A percentile compares a stretch with the other conserved stretches of the same genome.
These are phyloP conservation scores for Gnathochromis pfefferi DNA, from an alignment of 2,113 vertebrate species.

Conservation along the genomic window DNA sequence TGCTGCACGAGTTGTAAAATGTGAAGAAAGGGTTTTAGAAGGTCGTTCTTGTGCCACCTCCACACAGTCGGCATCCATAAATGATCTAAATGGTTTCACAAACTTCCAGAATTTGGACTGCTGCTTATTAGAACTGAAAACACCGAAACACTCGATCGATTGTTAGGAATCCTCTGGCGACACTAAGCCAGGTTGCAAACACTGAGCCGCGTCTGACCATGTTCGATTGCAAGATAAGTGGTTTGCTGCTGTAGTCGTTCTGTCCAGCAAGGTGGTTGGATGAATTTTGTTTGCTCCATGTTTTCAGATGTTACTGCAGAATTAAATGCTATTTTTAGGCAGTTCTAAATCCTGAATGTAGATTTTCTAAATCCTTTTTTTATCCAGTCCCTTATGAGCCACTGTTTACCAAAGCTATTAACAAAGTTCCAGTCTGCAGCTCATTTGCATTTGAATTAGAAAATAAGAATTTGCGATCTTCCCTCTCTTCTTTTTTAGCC, in stretches of 20 bases:
- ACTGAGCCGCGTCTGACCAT: neutral
- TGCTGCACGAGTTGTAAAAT: neutral
- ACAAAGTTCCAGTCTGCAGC: neutral
- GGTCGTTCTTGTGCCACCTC: neutral
- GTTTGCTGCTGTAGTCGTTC: neutral
- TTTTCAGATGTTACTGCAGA: neutral
- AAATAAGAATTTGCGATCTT: neutral
- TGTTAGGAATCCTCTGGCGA: neutral
- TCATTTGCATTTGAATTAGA: neutral
- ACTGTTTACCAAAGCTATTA: neutral
- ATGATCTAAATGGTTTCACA: neutral
- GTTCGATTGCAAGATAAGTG: neutral
- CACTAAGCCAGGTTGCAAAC: neutral
- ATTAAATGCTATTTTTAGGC: neutral
- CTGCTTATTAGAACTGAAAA: neutral
- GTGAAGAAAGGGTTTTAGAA: neutral
- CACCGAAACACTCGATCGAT: neutral
- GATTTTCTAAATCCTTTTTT: neutral
- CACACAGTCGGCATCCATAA: neutral
- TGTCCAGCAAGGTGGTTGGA: neutral
- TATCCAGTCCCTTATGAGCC: neutral
- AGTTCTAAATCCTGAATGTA: neutral
- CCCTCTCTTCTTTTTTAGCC: conserved; percentile 23
- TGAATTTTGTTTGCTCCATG: neutral
- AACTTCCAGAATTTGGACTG: neutral